phyloP scores from a whole-genome alignment of 2,888 invertebrate genomes.

The Diaperis boleti region DNA sequence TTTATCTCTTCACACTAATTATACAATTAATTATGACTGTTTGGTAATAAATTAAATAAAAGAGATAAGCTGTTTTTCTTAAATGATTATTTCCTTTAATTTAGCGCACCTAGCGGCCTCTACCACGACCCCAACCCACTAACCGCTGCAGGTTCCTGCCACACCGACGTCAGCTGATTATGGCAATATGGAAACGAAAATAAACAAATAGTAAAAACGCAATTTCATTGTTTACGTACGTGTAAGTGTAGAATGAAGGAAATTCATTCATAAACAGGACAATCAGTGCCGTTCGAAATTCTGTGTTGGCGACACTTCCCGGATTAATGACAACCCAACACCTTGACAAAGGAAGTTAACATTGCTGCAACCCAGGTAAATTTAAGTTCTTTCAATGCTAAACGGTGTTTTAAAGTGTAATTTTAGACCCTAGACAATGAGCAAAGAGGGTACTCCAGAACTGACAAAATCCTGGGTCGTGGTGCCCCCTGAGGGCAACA shows the following conservation, averaged over 20 bases:
- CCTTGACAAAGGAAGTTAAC: slow-evolving; percentile 9
- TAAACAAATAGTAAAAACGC: slow-evolving; percentile 39
- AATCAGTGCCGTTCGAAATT: not conserved
- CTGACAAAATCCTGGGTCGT: slow-evolving; percentile 41
- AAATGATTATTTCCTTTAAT: no score
- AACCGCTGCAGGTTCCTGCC: not conserved
- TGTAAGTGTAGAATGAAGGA: slow-evolving; percentile 16
- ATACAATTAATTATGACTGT: no score
- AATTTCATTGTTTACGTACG: slow-evolving; percentile 35
- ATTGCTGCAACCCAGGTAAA: slow-evolving; percentile 22
- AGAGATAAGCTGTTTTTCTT: no score
- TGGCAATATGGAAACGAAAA: slow-evolving; percentile 25
- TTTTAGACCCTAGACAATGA: slow-evolving; percentile 35
- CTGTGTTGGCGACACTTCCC: slow-evolving; percentile 5
- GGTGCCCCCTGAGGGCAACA: slow-evolving; percentile 2
- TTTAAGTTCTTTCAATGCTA: not conserved
- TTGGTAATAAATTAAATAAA: no score
- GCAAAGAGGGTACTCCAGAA: slow-evolving; percentile 17
- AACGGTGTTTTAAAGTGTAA: not conserved
- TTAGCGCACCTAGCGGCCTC: no score
- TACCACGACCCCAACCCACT: no score
- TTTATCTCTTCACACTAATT: no score
- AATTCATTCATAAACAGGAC: slow-evolving; percentile 5
- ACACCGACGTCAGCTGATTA: slow-evolving; percentile 28
- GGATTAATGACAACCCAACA: not conserved